Percentiles rank a stretch among this genome's conserved stretches.
phyloP scores from a whole-genome alignment of 2,113 vertebrate genomes.

The Sceloporus tristichus region DNA sequence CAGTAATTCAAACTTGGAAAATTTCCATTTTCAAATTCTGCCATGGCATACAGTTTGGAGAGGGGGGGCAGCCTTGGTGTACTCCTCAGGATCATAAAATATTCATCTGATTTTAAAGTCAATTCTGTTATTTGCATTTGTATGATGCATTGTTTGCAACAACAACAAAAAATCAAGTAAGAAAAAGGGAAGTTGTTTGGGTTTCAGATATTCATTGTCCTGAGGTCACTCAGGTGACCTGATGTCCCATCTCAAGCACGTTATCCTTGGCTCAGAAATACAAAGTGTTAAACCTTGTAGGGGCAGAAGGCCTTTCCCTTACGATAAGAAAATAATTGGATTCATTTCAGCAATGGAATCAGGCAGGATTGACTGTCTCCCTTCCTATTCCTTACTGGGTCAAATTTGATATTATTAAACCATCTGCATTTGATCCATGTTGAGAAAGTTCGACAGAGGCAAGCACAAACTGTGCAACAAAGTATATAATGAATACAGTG shows the following conservation, averaged over 20 bases:
- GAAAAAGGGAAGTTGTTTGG: neutral
- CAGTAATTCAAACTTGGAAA: conserved; percentile 35
- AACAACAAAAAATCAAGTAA: no score
- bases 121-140: conserved; percentile 50
- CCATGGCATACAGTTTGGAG: neutral
- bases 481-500: conserved; percentile 32
- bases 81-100: conserved; percentile 31
- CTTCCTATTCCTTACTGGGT: conserved; percentile 15
- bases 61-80: neutral
- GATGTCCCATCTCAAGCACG: conserved; percentile 24
- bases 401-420: conserved; percentile 46
- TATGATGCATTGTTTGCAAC: conserved; percentile 24
- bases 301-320: conserved; percentile 15
- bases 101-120: conserved; percentile 60
- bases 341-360: conserved; percentile 48
- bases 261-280: conserved; percentile 15
- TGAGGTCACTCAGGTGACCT: conserved; percentile 17
- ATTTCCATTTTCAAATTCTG: conserved; percentile 22
- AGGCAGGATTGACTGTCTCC: conserved; percentile 3
- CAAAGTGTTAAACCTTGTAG: conserved; percentile 20
- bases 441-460: conserved; percentile 23
- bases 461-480: conserved; percentile 37
- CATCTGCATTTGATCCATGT: conserved; percentile 7
- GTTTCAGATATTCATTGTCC: conserved; percentile 43
- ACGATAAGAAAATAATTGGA: conserved; percentile 28